A percentile compares a stretch with the other conserved stretches of the same genome.
phyloP scores from a whole-genome alignment of 2,113 vertebrate species.

The Oxyruncus cristatus region DNA sequence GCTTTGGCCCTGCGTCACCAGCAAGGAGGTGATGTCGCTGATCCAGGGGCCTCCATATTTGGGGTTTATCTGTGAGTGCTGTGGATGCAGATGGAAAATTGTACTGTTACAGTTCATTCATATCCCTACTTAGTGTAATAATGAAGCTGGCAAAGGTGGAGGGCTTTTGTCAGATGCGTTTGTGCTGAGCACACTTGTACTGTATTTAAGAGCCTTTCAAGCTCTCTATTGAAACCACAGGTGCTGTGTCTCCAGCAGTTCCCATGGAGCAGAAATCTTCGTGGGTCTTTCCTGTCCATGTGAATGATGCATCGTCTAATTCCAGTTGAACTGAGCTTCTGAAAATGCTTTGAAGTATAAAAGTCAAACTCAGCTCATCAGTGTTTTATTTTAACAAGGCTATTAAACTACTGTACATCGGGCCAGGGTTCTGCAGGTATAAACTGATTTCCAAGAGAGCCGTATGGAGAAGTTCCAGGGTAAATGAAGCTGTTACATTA shows the following conservation, averaged over 20 bases:
- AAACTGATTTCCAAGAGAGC: background rate
- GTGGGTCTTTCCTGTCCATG: background rate
- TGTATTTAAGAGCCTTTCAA: background rate
- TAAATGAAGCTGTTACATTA: background rate
- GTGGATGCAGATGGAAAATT: background rate
- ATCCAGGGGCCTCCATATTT: background rate
- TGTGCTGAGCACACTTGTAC: slow-evolving; percentile 6
- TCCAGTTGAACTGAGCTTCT: background rate
- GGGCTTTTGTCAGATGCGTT: background rate
- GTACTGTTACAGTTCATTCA: background rate
- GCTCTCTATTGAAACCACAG: background rate
- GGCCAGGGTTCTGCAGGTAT: background rate
- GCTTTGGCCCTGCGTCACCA: background rate
- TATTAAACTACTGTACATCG: background rate
- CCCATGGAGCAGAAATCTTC: background rate
- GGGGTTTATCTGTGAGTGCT: background rate
- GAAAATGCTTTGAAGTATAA: background rate
- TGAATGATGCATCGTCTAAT: background rate
- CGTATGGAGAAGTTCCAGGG: background rate
- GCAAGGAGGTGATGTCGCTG: background rate
- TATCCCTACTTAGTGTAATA: background rate
- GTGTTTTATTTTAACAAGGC: slow-evolving; percentile 19
- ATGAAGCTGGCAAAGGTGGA: background rate
- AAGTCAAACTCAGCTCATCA: background rate
- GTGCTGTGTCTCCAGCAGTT: background rate